Evolutionary conservation across 2,113 vertebrate species (phyloP).

Genomic region (Fulmarus glacialis): DNA sequence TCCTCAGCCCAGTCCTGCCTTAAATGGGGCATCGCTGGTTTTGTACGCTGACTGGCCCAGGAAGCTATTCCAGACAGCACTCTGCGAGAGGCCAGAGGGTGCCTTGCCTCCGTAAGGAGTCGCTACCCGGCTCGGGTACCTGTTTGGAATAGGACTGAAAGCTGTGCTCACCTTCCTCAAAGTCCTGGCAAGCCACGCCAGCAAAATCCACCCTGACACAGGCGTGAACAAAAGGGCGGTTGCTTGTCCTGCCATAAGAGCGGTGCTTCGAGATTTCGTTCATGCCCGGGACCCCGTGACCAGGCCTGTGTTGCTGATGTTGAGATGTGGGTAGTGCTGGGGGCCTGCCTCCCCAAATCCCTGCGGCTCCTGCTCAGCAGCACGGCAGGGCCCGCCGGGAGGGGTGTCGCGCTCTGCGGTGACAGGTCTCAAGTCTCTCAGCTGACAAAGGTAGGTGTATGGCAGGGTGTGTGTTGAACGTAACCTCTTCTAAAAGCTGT

Average conservation of each 20-base stretch:
- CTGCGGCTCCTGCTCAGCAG: neutral
- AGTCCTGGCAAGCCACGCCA: fast-evolving
- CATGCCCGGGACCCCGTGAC: neutral
- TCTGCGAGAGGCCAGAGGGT: fast-evolving
- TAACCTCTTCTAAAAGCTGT: neutral
- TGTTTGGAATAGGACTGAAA: neutral
- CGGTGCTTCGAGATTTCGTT: neutral
- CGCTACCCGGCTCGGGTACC: fast-evolving
- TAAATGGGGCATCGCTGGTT: neutral
- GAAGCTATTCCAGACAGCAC: neutral
- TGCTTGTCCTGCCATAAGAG: neutral
- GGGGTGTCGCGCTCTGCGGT: fast-evolving
- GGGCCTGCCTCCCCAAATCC: neutral
- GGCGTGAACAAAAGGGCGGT: neutral
- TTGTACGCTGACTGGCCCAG: neutral
- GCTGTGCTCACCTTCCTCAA: neutral
- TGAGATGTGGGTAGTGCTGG: neutral
- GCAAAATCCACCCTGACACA: neutral
- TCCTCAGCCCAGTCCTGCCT: neutral
- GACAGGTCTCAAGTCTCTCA: neutral
- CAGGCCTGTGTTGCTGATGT: neutral
- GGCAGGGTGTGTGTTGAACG: neutral
- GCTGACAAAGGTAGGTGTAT: fast-evolving
- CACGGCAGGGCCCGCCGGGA: neutral
- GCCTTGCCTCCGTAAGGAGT: fast-evolving